Evolutionary conservation across 2,113 vertebrate species (phyloP).

Genomic region (Spilogale gracilis): DNA sequence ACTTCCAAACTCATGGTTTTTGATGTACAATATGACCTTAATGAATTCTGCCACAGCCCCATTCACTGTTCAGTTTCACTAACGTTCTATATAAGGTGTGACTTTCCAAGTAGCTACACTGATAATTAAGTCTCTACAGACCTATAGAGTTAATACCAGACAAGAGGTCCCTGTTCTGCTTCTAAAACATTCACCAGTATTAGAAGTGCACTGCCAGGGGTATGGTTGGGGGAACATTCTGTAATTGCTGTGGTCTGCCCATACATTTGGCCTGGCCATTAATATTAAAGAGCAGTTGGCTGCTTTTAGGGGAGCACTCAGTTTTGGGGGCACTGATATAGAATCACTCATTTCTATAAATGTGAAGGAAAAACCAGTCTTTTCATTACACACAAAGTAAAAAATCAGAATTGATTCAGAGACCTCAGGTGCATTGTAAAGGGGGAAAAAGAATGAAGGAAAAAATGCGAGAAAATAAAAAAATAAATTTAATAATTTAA

Average conservation of each 20-base stretch:
- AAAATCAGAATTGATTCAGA: slow-evolving; percentile 47
- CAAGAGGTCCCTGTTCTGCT: background rate
- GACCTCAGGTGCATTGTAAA: background rate
- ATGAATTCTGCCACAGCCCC: background rate
- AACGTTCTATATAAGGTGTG: slow-evolving; percentile 52
- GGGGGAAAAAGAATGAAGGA: background rate
- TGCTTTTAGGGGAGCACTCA: background rate
- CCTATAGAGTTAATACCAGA: slow-evolving; percentile 3
- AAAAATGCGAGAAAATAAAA: slow-evolving; percentile 10
- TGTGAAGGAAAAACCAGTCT: slow-evolving; percentile 18
- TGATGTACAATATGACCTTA: background rate
- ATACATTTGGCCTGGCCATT: background rate
- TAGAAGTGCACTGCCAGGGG: background rate
- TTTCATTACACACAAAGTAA: slow-evolving; percentile 33
- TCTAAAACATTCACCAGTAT: background rate
- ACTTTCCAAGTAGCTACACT: slow-evolving; percentile 40
- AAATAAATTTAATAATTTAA: slow-evolving; percentile 7
- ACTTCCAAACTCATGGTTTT: background rate
- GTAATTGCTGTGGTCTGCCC: background rate
- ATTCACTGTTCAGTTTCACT: background rate
- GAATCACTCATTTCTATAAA: slow-evolving; percentile 46
- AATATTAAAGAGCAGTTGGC: background rate
- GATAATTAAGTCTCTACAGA: slow-evolving; percentile 68
- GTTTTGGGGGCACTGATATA: background rate
- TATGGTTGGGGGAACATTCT: background rate